Evolutionary conservation across 2,113 vertebrate genomes (phyloP), one percentile per base, ranked within the genome.

Genomic region (Heterotis niloticus): DNA sequence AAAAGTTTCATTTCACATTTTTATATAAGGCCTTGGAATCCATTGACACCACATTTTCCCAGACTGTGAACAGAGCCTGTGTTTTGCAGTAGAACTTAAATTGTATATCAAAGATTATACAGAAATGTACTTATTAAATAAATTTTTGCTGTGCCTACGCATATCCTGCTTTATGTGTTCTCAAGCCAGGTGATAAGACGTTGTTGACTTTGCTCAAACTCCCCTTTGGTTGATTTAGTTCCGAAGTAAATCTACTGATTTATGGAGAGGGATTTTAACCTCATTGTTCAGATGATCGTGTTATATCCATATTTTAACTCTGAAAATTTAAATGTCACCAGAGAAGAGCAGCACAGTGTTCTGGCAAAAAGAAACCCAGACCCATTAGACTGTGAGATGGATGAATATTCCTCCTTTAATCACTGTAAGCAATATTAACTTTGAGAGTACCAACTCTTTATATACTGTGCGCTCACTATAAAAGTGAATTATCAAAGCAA

Each of bases 361-460:
- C 23, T 54, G 51, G 52, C 52, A 11, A 24, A 56, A 16, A 56
- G 65, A 16, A 78, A 28, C 16, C 16, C 56, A n/a, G 24, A 67
- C 66, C 29, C 57, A 17, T 72, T 64, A 72, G 68, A 71, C 24
- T 28, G 51, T 23, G 11, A 56, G 14, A 16, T 24, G 24, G 71
- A 57, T 26, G 23, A 73, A 73, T 57, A 73, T 73, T 73, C 52
- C 20, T 73, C 11, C 71, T 73, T 73, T 73, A 73, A 56, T 73
- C 52, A 73, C 71, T 73, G 44, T 26, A n/a, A 56, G 71, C 71
- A 59, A 74, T 26, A 29, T 74, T 16, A 74, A 74, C 54, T 74
- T 74, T n/a, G 71, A 59, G 23, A 0, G 24, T 54, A 74, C 23
- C 14, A 56, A 23, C 71, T 24, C 52, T 51, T 10, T 74, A 54